Evolutionary conservation across 1,140 invertebrate genomes (phyloP), one percentile per base, ranked within the genome.

Genomic region (Drosophila paulistorum): DNA sequence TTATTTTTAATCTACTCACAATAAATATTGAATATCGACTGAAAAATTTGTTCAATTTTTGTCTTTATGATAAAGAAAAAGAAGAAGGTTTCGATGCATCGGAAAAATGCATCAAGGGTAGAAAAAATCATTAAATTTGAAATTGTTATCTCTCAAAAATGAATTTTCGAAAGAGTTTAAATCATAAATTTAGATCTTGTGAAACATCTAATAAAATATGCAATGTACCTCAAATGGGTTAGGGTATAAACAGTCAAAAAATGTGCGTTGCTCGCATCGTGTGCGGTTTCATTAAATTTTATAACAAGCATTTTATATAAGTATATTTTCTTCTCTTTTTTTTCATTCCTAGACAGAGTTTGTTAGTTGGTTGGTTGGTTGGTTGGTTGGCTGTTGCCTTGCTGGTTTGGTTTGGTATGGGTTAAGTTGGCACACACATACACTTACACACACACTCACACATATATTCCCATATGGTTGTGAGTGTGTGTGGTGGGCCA

Each of bases 221-320:
- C 11, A 20, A 30, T 39, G 17, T 42, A 66, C 42, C 55, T 26
- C 1, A n/a, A 20, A 3, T 13, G 7, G 37, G 37, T 13, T 23
- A 66, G 54, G 3, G 35, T 59, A 30, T 7, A 30, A 37, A 55
- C 60, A 73, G 48, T 41, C 37, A 39, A 71, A 83, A 74, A 73
- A 70, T 65, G 73, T 67, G 64, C 73, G 67, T 67, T 74, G 63
- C 63, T 57, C 66, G 76, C 70, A 68, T 72, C 77, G 63, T 84
- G 77, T 84, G 81, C 64, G 81, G 81, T 84, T 84, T 84, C 81
- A 84, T 84, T 84, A 84, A 84, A 84, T 84, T 84, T 84, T 84
- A 84, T 84, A 84, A 84, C 81, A 84, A 84, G 81, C 81, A 77
- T 84, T 81, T 84, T 77, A 73, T 83, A 64, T 66, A 68, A 63